phyloP scores from a whole-genome alignment of 2,113 vertebrate genomes.

The Rynchops niger region DNA sequence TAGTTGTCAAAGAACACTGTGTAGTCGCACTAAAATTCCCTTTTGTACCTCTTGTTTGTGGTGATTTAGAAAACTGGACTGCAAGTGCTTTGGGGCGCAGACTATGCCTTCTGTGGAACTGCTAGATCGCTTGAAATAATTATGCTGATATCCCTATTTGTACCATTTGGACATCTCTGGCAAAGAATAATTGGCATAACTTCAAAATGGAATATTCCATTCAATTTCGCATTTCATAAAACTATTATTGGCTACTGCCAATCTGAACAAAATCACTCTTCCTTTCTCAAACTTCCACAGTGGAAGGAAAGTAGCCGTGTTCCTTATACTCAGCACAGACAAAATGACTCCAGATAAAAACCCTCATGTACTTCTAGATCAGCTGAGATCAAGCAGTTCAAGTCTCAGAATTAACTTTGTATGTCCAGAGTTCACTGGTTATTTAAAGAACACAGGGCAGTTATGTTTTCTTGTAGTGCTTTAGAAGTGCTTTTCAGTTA shows the following conservation, averaged over 20 bases:
- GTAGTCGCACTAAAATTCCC: neutral
- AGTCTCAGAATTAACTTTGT: neutral
- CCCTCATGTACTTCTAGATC: neutral
- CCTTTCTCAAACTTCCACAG: neutral
- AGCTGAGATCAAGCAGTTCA: neutral
- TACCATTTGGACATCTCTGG: neutral
- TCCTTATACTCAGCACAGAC: neutral
- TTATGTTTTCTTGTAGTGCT: neutral
- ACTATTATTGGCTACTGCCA: neutral
- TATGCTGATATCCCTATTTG: neutral
- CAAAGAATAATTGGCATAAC: neutral
- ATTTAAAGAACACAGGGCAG: neutral
- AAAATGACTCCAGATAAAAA: neutral
- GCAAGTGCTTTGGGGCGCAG: neutral
- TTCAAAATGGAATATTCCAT: neutral
- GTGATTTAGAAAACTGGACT: neutral
- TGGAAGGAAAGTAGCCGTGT: neutral
- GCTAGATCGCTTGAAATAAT: neutral
- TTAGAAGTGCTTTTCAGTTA: neutral
- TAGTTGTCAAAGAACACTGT: neutral
- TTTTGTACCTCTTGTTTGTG: neutral
- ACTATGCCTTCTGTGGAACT: neutral
- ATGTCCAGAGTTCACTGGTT: neutral
- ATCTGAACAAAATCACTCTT: neutral
- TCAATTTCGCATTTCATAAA: neutral